Base-by-base conservation (phyloP, 1,140 invertebrate species). In the Samia ricini region DNA sequence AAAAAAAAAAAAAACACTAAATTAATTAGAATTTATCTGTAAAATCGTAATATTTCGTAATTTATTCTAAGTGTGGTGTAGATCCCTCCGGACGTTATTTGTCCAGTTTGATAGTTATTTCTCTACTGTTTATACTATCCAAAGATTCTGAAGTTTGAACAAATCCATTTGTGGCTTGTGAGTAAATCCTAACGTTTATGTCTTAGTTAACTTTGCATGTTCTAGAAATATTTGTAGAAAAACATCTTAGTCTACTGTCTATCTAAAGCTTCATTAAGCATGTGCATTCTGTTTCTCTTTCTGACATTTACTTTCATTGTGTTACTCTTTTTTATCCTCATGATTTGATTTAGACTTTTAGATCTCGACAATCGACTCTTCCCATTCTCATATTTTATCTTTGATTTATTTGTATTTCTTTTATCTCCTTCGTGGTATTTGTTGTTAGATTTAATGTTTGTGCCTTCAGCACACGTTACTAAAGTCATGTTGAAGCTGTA, bases 181-280 rank as follows among this genome's bases (percentile, higher is more conserved):
- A 0, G 98, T 98, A 77, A 99, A 98, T 33, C 98, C 92, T 19
- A 99, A 91, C 0, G 98, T 99, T 91, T 99, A 98, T 69, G 99
- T 99, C 91, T 99, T 99, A 0, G 98, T 99, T n/a, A 99, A 91
- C 82, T 99, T 99, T 3, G 97, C 97, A 84, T 98, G 97, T 88
- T 98, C 97, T 4, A 96, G 96, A 76, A 97, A 95, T 0, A 96
- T 95, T 0, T 97, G 97, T 48, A 98, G n/a, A 79, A 0, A 96
- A 96, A 71, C 94, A 94, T 19, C 98, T 92, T 1, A 99, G 91
- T 42, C 94, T n/a, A n/a, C n/a, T n/a, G n/a, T n/a, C n/a, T 92
- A 74, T 99, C 98, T 77, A 99, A 85, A 4, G 98, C 98, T 84
- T 98, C 95, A 86, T 99, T 99, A 29, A 99, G 88, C 81, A 96